Evolutionary conservation across 2,113 vertebrate genomes (phyloP).

Genomic region (Planiliza haematocheilus): DNA sequence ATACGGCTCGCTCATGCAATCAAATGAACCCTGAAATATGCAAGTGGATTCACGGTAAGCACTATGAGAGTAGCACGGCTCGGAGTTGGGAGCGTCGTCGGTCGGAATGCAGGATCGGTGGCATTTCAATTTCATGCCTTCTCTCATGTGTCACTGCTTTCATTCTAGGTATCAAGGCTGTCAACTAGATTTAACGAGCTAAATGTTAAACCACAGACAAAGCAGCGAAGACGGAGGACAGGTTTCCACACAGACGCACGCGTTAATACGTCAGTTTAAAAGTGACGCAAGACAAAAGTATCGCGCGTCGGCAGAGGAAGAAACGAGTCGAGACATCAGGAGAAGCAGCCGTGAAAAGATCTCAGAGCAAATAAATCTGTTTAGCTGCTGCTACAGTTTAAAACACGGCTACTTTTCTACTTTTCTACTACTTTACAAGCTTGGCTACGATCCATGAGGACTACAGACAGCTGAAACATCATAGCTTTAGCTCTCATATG

Average conservation of each 20-base stretch:
- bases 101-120: neutral
- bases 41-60: neutral
- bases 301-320: no score
- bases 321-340: no score
- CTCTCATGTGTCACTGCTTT: slow-evolving; percentile 13
- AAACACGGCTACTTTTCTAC: no score
- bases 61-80: neutral
- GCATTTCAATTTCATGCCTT: slow-evolving; percentile 17
- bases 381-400: no score
- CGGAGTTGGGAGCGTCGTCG: neutral
- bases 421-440: neutral
- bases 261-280: no score
- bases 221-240: neutral
- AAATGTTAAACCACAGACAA: neutral
- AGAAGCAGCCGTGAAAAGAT: no score
- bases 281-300: no score
- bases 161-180: neutral
- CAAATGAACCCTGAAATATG: slow-evolving; percentile 9
- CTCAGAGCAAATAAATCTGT: no score
- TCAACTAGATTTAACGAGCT: slow-evolving; percentile 6
- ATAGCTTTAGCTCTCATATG: neutral
- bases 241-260: neutral
- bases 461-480: neutral
- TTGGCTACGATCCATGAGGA: neutral
- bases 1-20: neutral